These are phyloP conservation scores for Stenopsyche tienmushanensis DNA, from an alignment of 1,140 invertebrate species.

Conservation along the genomic window DNA sequence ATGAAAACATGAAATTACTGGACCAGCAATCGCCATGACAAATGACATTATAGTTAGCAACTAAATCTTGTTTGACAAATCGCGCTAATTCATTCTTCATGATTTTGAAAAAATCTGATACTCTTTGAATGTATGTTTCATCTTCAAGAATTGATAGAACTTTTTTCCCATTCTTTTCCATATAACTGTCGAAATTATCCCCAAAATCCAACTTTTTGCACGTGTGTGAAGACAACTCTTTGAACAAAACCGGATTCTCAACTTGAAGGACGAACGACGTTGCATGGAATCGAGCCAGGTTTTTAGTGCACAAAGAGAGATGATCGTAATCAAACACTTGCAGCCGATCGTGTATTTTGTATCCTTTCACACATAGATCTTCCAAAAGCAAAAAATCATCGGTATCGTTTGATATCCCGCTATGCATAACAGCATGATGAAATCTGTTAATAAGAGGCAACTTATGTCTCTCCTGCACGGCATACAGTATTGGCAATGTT, in stretches of 20 bases:
- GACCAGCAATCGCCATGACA: slow-evolving; percentile 51
- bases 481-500: slow-evolving; percentile 6
- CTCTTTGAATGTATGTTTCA: slow-evolving; percentile 20
- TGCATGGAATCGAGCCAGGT: slow-evolving; percentile 48
- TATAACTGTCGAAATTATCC: neutral
- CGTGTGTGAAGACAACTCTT: neutral
- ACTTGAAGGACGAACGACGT: slow-evolving; percentile 46
- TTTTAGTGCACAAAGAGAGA: slow-evolving; percentile 43
- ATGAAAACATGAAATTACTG: slow-evolving; percentile 52
- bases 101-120: slow-evolving; percentile 48
- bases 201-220: neutral
- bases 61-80: too few relatives aligned
- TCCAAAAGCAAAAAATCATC: slow-evolving; percentile 46
- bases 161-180: neutral
- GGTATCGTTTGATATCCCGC: slow-evolving; percentile 14
- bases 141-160: neutral
- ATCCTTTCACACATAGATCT: slow-evolving; percentile 47
- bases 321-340: slow-evolving; percentile 46
- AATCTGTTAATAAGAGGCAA: slow-evolving; percentile 16
- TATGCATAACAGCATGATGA: slow-evolving; percentile 41
- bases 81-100: slow-evolving; percentile 18
- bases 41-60: slow-evolving; percentile 19
- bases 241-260: slow-evolving; percentile 34
- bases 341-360: slow-evolving; percentile 43
- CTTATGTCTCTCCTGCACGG: neutral